Evolutionary conservation across 1,140 invertebrate genomes (phyloP), one percentile per base, ranked within the genome.

Genomic region (Pseudomyrmex gracilis): DNA sequence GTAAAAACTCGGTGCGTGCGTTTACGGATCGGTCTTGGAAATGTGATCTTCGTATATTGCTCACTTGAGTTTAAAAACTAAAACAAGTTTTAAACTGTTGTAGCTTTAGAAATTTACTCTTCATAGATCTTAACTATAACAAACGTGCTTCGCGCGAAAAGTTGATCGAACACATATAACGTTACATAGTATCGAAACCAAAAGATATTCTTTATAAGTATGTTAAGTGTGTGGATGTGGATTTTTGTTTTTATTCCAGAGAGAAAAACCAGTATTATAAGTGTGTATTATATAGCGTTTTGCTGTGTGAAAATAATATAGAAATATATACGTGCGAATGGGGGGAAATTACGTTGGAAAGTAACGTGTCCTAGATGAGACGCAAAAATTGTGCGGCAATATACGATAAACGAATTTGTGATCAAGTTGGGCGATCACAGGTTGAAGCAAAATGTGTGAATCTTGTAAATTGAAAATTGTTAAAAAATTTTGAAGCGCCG

Each of bases 181-280:
- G 0, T n/a, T n/a, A 68, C 57, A 57, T 67, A 45, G 34, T 47
- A 58, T 60, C 58, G 20, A 80, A 71, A 70, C 51, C 76, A 80
- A 80, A 70, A 80, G 53, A 49, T 70, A 80, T 80, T 70, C 64
- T 57, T 57, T 70, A 64, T 57, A 68, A 58, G 15, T 70, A 5
- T 78, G n/a, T 45, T 20, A 24, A 58, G 49, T 78, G 64, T 24
- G 64, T 49, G 43, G 2, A 57, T 78, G 20, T 70, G 24, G n/a
- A n/a, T n/a, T n/a, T n/a, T 34, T 34, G 57, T n/a, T 47, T 67
- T 22, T 77, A 68, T 22, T 78, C 9, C n/a, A 70, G 15, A 47
- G 61, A 10, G 10, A 78, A 78, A 58, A 34, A 34, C 4, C 64
- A 78, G 66, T 80, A 80, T 80, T 80, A 80, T 49, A 34, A 34